These are phyloP conservation scores for Clarias platycephalus DNA, from an alignment of 2,797 vertebrate genomes.

Conservation along the genomic window DNA sequence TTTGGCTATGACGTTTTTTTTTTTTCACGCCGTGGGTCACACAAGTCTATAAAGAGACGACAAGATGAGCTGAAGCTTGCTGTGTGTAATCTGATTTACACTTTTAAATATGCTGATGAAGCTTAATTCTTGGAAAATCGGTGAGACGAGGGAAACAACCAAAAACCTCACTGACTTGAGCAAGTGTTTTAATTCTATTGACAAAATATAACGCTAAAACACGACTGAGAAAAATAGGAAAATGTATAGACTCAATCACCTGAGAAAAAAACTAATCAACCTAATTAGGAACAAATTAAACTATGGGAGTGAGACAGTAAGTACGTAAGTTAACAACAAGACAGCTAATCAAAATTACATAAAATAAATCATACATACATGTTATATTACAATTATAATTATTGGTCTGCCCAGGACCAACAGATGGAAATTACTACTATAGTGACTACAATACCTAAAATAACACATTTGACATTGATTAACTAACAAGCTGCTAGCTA, in stretches of 20 bases:
- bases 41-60: background rate
- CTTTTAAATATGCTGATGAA: background rate
- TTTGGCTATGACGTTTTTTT: background rate
- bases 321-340: background rate
- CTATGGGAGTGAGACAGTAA: background rate
- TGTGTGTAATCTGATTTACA: background rate
- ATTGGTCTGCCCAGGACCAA: background rate
- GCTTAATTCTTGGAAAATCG: background rate
- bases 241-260: background rate
- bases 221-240: background rate
- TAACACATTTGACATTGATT: background rate
- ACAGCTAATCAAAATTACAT: background rate
- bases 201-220: background rate
- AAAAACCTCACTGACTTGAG: background rate
- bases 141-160: background rate
- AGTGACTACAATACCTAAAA: background rate
- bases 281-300: background rate
- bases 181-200: background rate
- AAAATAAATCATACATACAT: background rate
- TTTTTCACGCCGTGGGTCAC: too few relatives aligned
- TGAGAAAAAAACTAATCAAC: background rate
- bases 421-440: background rate
- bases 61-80: background rate
- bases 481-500: background rate
- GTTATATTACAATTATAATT: background rate